These are phyloP conservation scores for Opisthograptis luteolata DNA, from an alignment of 2,888 invertebrate species.

Conservation along the genomic window DNA sequence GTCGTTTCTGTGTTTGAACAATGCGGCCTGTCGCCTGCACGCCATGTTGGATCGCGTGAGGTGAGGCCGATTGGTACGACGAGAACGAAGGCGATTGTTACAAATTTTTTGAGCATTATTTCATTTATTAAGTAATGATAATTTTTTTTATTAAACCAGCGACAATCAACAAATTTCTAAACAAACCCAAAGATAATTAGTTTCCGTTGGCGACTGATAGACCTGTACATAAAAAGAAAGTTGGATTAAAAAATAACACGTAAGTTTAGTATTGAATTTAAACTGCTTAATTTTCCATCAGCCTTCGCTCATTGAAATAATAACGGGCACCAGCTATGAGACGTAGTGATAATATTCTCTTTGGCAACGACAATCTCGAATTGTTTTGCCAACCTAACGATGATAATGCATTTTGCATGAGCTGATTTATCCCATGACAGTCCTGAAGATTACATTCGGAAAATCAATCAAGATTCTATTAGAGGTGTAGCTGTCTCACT, in stretches of 20 bases:
- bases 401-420: conserved; percentile 26
- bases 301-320: neutral
- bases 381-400: conserved; percentile 12
- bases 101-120: neutral
- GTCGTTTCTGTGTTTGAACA: conserved; percentile 82
- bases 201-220: too few relatives aligned
- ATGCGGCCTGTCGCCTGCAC: conserved; percentile 76
- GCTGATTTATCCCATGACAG: conserved; percentile 29
- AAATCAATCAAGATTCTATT: conserved; percentile 38
- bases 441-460: conserved; percentile 28
- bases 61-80: conserved; percentile 40
- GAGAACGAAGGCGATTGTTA: conserved; percentile 2
- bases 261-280: too few relatives aligned
- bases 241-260: too few relatives aligned
- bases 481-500: conserved; percentile 38
- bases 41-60: conserved; percentile 73
- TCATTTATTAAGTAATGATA: neutral
- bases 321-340: neutral
- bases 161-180: too few relatives aligned
- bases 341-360: too few relatives aligned
- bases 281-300: neutral
- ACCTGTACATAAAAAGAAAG: too few relatives aligned
- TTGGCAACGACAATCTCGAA: neutral
- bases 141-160: too few relatives aligned
- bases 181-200: too few relatives aligned